These are phyloP conservation scores for Notolepis coatsorum DNA, from an alignment of 2,797 vertebrate genomes.

Conservation along the genomic window DNA sequence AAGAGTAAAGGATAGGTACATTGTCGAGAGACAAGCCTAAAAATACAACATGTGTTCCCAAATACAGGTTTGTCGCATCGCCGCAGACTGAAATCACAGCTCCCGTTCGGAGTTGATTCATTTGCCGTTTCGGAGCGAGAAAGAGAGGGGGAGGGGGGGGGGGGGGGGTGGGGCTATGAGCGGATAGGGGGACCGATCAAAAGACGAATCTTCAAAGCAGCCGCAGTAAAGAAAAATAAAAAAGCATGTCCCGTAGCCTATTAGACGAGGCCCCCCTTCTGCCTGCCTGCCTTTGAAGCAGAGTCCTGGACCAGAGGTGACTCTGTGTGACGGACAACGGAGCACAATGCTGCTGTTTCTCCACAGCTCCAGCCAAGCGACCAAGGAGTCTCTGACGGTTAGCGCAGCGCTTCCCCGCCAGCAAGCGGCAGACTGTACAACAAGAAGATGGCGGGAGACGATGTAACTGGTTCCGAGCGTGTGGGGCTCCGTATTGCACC, in stretches of 20 bases:
- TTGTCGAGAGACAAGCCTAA: constrained; percentile 13
- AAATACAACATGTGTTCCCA: constrained; percentile 28
- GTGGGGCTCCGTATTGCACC: too few species aligned
- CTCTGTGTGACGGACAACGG: constrained; percentile 67
- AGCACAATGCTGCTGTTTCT: constrained; percentile 50
- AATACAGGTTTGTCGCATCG: constrained; percentile 58
- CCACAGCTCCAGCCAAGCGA: constrained; percentile 40
- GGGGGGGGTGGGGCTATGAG: too few species aligned
- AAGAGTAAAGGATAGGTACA: too few species aligned
- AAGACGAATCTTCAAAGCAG: constrained; percentile 82
- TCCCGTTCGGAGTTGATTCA: constrained; percentile 55
- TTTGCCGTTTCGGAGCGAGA: constrained; percentile 57
- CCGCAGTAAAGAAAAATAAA: constrained; percentile 58
- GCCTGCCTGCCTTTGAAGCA: constrained; percentile 67
- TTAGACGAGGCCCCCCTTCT: constrained; percentile 62
- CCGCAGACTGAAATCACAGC: constrained; percentile 48
- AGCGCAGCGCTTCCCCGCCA: constrained; percentile 33
- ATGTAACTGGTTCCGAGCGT: neutral
- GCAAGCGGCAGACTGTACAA: constrained; percentile 18
- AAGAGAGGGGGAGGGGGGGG: constrained; percentile 53
- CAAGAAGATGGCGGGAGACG: constrained; percentile 22
- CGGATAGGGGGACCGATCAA: constrained; percentile 77
- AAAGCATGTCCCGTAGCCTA: constrained; percentile 67
- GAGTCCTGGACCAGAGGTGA: constrained; percentile 72
- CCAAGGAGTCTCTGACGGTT: neutral